Evolutionary conservation across 2,113 vertebrate genomes (phyloP).

Genomic region (Apteryx mantelli): DNA sequence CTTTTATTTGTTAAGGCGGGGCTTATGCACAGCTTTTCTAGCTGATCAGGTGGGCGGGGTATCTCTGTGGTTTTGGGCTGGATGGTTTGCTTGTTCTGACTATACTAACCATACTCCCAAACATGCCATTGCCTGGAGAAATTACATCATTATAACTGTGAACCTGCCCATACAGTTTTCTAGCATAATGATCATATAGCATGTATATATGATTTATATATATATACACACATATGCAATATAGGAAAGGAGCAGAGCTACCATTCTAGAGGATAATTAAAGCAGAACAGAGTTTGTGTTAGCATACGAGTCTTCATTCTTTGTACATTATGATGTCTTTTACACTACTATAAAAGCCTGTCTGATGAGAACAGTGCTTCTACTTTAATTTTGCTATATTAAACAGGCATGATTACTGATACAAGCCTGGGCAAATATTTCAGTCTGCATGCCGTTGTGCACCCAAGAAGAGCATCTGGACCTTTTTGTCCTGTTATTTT

Average conservation of each 20-base stretch:
- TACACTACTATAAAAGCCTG: not conserved
- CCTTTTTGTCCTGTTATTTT: not conserved
- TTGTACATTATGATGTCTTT: not conserved
- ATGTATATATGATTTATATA: rapidly evolving
- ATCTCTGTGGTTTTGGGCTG: not conserved
- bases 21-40: not conserved
- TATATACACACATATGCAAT: too few species aligned
- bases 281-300: not conserved
- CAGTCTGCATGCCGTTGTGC: not conserved
- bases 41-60: not conserved
- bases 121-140: not conserved
- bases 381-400: not conserved
- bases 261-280: not conserved
- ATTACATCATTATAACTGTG: rapidly evolving
- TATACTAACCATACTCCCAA: not conserved
- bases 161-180: not conserved
- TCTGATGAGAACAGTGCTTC: not conserved
- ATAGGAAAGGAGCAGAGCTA: not conserved
- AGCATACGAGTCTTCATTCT: not conserved
- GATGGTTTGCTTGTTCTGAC: not conserved
- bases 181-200: not conserved
- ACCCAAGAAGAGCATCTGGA: not conserved
- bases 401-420: not conserved
- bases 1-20: not conserved
- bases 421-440: not conserved